phyloP scores from a whole-genome alignment of 2,888 invertebrate species.

The Geotrupes spiniger region DNA sequence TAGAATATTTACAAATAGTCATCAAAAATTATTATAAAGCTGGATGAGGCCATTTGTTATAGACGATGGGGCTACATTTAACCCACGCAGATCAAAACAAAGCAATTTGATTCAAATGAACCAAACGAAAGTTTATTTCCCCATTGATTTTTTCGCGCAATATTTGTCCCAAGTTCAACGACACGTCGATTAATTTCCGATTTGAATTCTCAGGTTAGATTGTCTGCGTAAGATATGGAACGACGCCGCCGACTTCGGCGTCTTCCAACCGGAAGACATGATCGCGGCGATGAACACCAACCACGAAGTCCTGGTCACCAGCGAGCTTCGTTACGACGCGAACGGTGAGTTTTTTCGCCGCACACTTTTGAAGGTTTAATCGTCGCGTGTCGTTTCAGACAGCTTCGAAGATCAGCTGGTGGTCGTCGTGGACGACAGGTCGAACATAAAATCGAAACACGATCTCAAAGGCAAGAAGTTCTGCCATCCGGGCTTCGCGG shows the following conservation, averaged over 20 bases:
- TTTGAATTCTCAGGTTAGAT: constrained; percentile 60
- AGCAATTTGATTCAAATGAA: too few species aligned
- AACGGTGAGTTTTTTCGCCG: neutral
- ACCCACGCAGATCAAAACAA: too few species aligned
- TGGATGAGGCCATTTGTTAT: too few species aligned
- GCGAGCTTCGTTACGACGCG: constrained; percentile 50
- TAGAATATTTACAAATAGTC: too few species aligned
- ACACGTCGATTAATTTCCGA: neutral
- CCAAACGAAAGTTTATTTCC: too few species aligned
- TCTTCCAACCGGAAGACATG: constrained; percentile 81
- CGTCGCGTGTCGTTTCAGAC: constrained; percentile 40
- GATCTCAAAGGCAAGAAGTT: constrained; percentile 67
- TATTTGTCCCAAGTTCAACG: neutral
- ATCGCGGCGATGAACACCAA: constrained; percentile 68
- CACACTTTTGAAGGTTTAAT: neutral
- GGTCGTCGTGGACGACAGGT: constrained; percentile 62
- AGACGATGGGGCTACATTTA: too few species aligned
- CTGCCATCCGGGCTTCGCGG: constrained; percentile 77
- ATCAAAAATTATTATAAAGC: too few species aligned
- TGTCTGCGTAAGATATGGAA: constrained; percentile 76
- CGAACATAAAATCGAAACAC: constrained; percentile 59
- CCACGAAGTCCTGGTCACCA: constrained; percentile 67
- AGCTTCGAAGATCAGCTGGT: constrained; percentile 62
- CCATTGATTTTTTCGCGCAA: too few species aligned
- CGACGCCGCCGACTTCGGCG: constrained; percentile 79